phyloP scores from a whole-genome alignment of 2,888 invertebrate genomes.

The Dorcus parallelipipedus region DNA sequence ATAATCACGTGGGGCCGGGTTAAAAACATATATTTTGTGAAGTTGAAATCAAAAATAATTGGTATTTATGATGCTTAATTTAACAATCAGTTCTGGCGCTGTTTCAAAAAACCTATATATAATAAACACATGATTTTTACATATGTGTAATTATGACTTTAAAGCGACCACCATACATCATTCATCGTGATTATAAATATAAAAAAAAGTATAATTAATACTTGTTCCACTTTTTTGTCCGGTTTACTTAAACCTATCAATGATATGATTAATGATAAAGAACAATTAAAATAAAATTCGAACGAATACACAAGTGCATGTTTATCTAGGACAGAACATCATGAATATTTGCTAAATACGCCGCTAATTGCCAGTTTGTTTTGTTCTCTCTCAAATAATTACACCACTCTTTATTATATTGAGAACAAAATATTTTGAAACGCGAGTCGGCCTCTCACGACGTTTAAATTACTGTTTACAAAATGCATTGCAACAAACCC shows the following conservation, averaged over 20 bases:
- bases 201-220: conserved; percentile 33
- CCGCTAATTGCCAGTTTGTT: conserved; percentile 28
- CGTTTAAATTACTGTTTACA: background rate
- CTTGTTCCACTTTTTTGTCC: conserved; percentile 19
- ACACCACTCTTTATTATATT: conserved; percentile 11
- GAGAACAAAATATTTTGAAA: conserved; percentile 8
- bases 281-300: conserved; percentile 33
- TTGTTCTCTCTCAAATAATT: conserved; percentile 21
- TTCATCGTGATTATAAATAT: conserved; percentile 32
- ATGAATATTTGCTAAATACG: conserved; percentile 31
- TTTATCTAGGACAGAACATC: conserved; percentile 28
- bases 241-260: conserved; percentile 35
- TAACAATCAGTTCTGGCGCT: background rate
- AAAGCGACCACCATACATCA: conserved; percentile 27
- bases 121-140: conserved; percentile 6
- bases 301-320: conserved; percentile 22
- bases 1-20: no score
- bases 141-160: conserved; percentile 4
- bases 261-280: conserved; percentile 34
- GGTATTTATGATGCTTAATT: conserved; percentile 2
- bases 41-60: background rate
- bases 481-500: background rate
- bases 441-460: background rate
- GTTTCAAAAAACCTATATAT: background rate
- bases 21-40: no score